Percentiles rank a stretch among this genome's conserved stretches.
These are phyloP conservation scores for Entomobrya proxima DNA, from an alignment of 2,888 invertebrate genomes.

Conservation along the genomic window DNA sequence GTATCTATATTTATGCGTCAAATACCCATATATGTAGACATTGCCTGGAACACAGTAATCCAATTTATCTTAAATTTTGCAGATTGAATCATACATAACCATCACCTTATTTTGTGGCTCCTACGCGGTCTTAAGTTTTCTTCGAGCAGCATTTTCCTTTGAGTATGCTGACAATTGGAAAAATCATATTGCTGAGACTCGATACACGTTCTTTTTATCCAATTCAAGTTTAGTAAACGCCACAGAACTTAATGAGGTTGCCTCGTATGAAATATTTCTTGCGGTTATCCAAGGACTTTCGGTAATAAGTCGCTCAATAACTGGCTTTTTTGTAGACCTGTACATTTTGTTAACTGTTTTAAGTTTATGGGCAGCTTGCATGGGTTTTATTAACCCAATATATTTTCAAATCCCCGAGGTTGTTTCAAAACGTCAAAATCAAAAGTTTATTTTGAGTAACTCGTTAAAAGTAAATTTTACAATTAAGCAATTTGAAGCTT, in stretches of 20 bases:
- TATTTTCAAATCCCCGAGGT: not conserved
- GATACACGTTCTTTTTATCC: constrained; percentile 43
- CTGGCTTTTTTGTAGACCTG: constrained; percentile 49
- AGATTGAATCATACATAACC: constrained; percentile 33
- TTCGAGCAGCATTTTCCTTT: constrained; percentile 8
- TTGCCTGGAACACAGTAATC: not conserved
- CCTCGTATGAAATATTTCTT: not conserved
- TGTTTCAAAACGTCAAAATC: too few species aligned
- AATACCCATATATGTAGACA: not conserved
- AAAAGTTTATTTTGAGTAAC: too few species aligned
- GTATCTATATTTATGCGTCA: not conserved
- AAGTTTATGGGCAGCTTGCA: constrained; percentile 36
- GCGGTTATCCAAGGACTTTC: constrained; percentile 25
- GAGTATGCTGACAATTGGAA: not conserved
- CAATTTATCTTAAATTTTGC: not conserved
- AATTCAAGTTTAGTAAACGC: not conserved
- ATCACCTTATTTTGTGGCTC: constrained; percentile 13
- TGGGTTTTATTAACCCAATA: not conserved
- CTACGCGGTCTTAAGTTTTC: constrained; percentile 32
- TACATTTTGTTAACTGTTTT: constrained; percentile 29
- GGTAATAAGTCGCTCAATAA: constrained; percentile 25
- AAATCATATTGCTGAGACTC: constrained; percentile 30
- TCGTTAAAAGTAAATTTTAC: not conserved
- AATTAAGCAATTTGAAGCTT: constrained; percentile 43
- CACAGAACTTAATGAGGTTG: not conserved